These are phyloP conservation scores for Orthosia cruda DNA, from an alignment of 2,888 invertebrate species.

Conservation along the genomic window DNA sequence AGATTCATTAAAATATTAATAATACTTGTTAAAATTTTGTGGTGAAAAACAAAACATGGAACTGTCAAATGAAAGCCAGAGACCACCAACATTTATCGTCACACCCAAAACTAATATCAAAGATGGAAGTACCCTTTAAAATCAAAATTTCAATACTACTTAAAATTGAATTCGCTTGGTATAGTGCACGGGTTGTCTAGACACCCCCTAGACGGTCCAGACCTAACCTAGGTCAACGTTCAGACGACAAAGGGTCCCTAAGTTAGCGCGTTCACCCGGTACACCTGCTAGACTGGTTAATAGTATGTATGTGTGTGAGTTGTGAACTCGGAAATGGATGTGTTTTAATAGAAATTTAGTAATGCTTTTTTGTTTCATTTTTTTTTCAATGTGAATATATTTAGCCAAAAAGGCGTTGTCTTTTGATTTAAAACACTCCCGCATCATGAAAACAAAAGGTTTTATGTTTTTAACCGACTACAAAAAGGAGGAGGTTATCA, in stretches of 20 bases:
- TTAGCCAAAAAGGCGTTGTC: no score
- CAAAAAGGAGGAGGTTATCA: no score
- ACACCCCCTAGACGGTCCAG: conserved; percentile 69
- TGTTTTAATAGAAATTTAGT: not conserved
- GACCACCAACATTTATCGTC: conserved; percentile 24
- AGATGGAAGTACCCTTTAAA: conserved; percentile 7
- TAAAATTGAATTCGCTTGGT: conserved; percentile 42
- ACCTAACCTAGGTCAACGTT: conserved; percentile 82
- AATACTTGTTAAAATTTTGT: no score
- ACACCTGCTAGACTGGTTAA: conserved; percentile 58
- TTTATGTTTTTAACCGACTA: no score
- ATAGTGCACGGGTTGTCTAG: conserved; percentile 66
- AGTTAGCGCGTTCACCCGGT: conserved; percentile 61
- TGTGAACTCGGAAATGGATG: conserved; percentile 25
- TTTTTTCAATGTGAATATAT: not conserved
- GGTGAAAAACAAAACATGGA: not conserved
- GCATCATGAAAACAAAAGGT: no score
- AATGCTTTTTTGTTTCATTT: not conserved
- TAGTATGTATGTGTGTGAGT: conserved; percentile 46
- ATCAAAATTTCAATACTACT: conserved; percentile 49
- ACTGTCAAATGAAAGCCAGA: conserved; percentile 3
- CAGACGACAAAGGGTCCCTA: conserved; percentile 78
- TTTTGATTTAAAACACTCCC: no score
- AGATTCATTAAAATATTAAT: no score
- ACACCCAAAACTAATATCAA: not conserved